Evolutionary conservation across 2,797 vertebrate genomes (phyloP), one percentile per base, ranked within the genome.

Genomic region (Danio jaintianensis): DNA sequence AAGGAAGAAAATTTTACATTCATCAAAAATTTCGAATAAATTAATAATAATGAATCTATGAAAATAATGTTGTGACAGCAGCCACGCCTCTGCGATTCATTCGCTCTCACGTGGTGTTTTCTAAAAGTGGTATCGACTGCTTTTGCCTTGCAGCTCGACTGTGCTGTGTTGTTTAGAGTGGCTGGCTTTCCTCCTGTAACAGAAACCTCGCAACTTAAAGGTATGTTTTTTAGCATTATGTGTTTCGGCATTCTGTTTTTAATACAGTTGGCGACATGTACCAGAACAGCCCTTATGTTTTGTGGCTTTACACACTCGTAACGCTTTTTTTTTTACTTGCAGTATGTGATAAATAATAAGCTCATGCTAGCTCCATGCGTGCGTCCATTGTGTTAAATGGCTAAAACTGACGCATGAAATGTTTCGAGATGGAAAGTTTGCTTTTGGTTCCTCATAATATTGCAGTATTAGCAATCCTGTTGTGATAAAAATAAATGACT

Each of bases 91-190:
- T 29, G 15, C 47, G 40, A 36, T 12, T 59, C 42, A 29, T 12
- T 45, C 42, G 9, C 6, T 42, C 20, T 67, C 43, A 4, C 11
- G 50, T 6, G 6, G 13, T 1, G 20, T 53, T 52, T 12, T 22
- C 12, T 8, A 8, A 22, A 13, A 38, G 15, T 45, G 12, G 10
- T 11, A 68, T 81, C 56, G 80, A 81, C 70, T 81, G 64, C 12
- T 55, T 76, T 22, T 20, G 73, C 40, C 80, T 81, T 18, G 42
- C 10, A 10, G 63, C n/a, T 81, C 79, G 45, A 53, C 15, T 53
- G 61, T 58, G 69, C 78, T 47, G 12, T 16, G 10, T 68, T 29
- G 55, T 50, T 70, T 36, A 36, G 70, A 18, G 52, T 53, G 66
- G 12, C 72, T 81, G 66, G 15, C 4, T 20, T n/a, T 20, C 9